Base-by-base conservation (phyloP, 2,797 vertebrate species). In the Syngnathus acus region DNA sequence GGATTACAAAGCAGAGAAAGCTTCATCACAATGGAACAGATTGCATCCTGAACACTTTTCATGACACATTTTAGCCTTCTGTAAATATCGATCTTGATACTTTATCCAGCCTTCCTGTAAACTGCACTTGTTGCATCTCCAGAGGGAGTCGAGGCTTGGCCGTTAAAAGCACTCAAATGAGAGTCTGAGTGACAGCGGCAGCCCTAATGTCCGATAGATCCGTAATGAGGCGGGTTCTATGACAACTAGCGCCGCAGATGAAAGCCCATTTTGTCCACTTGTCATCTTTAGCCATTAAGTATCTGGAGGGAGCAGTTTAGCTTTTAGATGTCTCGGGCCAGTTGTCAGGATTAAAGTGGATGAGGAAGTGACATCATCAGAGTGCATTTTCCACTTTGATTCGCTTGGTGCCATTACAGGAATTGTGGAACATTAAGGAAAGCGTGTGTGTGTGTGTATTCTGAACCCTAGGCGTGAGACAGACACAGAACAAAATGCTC, bases 361-460 rank as follows among this genome's bases (percentile, higher is more conserved):
- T 21, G 38, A 84, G 81, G 85, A 89, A 87, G 86, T 86, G 76
- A 84, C 82, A 81, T 42, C 84, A 80, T 82, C 79, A 75, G 72
- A 68, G 66, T 61, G 53, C 76, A 85, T 77, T 81, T 82, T 85
- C 80, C 76, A 85, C 80, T 87, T 84, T 84, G 79, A 82, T 78
- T 78, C 73, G 32, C 32, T 32, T 32, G 32, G 32, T 32, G 32
- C 32, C 32, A 32, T 32, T 32, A 32, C 32, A 32, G 32, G 32
- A 32, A 32, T 32, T 32, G 32, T 32, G 32, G 55, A 63, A 57
- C 21, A 62, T 39, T 57, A 73, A 14, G 38, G 32, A 54, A 9
- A 11, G 58, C 55, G 45, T 59, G 45, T 59, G 40, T 55, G 48
- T 64, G 68, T 66, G 66, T 65, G 53, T 58, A 70, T 57, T 51